A percentile compares a stretch with the other conserved stretches of the same genome.
phyloP scores from a whole-genome alignment of 2,797 vertebrate species.

The Pristis pectinata region DNA sequence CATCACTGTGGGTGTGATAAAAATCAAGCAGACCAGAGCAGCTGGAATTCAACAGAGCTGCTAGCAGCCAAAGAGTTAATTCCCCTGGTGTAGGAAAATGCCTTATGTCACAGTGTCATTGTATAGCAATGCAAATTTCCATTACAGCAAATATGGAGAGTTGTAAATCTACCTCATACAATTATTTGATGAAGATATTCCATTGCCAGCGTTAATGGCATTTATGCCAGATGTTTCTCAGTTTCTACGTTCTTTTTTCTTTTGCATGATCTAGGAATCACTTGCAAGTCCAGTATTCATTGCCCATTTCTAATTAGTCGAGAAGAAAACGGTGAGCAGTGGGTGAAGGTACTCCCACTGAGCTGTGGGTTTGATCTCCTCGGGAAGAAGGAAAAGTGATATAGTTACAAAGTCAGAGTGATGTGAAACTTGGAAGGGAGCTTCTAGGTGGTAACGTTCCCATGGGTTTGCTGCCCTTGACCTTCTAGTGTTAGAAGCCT shows the following conservation, averaged over 20 bases:
- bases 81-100: background rate
- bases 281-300: too few relatives aligned
- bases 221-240: background rate
- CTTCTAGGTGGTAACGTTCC: too few relatives aligned
- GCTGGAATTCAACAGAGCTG: background rate
- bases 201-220: background rate
- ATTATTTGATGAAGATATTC: background rate
- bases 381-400: too few relatives aligned
- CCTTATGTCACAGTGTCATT: background rate
- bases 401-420: too few relatives aligned
- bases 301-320: too few relatives aligned
- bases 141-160: background rate
- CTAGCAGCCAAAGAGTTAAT: background rate
- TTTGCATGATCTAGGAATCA: too few relatives aligned
- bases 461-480: too few relatives aligned
- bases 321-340: too few relatives aligned
- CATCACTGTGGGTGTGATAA: background rate
- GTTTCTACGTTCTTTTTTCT: background rate
- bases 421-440: too few relatives aligned
- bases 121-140: background rate
- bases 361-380: too few relatives aligned
- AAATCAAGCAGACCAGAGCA: background rate
- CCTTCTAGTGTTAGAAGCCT: too few relatives aligned
- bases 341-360: too few relatives aligned
- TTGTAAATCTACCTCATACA: background rate